Evolutionary conservation across 2,888 invertebrate genomes (phyloP).

Genomic region (Sphaeridia pumilis): DNA sequence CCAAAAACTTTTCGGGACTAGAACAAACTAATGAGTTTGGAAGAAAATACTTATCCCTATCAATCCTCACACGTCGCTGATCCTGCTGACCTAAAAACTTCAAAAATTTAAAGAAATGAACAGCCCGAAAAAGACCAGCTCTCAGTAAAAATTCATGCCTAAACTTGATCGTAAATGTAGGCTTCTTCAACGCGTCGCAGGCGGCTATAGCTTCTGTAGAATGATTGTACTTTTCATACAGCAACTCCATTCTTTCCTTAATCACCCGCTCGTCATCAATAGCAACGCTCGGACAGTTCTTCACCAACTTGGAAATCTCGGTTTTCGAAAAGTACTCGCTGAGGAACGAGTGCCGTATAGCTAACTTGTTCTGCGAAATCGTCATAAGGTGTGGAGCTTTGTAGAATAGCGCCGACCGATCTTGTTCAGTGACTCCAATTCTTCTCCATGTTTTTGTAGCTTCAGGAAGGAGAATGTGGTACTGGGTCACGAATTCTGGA

Average conservation of each 20-base stretch:
- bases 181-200: slow-evolving; percentile 17
- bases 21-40: slow-evolving; percentile 25
- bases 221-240: slow-evolving; percentile 26
- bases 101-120: slow-evolving; percentile 23
- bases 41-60: slow-evolving; percentile 25
- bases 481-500: slow-evolving; percentile 16
- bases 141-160: slow-evolving; percentile 32
- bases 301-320: slow-evolving; percentile 18
- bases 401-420: slow-evolving; percentile 14
- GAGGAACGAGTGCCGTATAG: slow-evolving; percentile 16
- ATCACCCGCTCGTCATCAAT: slow-evolving; percentile 2
- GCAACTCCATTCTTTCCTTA: slow-evolving; percentile 20
- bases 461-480: background rate
- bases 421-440: slow-evolving; percentile 18
- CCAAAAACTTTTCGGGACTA: slow-evolving; percentile 24
- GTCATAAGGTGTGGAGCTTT: slow-evolving; percentile 19
- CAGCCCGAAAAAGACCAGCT: slow-evolving; percentile 24
- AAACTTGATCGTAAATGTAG: slow-evolving; percentile 17
- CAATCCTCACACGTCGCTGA: background rate
- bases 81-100: slow-evolving; percentile 23
- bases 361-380: slow-evolving; percentile 6
- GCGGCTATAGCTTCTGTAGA: slow-evolving; percentile 17
- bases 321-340: slow-evolving; percentile 20
- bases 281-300: slow-evolving; percentile 18
- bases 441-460: slow-evolving; percentile 11